Conservation (phyloP, 2,113 vertebrate genomes). For the Notothenia rossii region DNA sequence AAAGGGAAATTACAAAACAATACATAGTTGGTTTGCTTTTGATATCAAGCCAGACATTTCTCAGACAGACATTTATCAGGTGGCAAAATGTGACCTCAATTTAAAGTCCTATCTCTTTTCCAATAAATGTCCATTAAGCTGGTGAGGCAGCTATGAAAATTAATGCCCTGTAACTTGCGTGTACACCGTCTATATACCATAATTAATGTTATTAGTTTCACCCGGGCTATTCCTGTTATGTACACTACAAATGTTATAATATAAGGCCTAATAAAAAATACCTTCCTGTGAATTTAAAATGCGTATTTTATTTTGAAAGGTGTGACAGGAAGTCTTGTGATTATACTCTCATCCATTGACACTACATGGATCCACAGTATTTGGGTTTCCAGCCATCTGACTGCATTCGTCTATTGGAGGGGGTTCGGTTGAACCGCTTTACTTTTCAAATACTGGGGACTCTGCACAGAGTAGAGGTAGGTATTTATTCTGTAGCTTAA, state of each 20-base stretch:
- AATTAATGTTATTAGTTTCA: too few species aligned
- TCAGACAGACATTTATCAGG: neutral
- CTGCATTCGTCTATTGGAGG: conserved; percentile 45
- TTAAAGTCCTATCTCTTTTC: neutral
- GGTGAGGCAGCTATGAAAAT: neutral
- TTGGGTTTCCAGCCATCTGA: conserved; percentile 50
- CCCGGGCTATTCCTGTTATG: neutral
- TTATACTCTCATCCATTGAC: rapidly evolving
- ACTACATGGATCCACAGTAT: conserved; percentile 23
- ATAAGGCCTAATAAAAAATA: neutral
- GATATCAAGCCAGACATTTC: neutral
- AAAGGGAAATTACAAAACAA: neutral
- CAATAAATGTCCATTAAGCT: too few species aligned
- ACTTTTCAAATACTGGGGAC: conserved; percentile 22
- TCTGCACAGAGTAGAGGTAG: conserved; percentile 55
- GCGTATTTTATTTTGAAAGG: conserved; percentile 60
- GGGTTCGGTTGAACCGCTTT: conserved; percentile 36
- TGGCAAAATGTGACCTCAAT: neutral
- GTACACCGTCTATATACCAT: neutral
- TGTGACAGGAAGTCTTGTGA: conserved; percentile 8
- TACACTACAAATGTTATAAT: neutral
- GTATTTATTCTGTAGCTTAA: neutral
- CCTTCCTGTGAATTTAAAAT: too few species aligned
- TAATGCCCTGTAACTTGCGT: neutral
- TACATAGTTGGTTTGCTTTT: neutral